phyloP scores from a whole-genome alignment of 2,888 invertebrate genomes.

The Empis livida region DNA sequence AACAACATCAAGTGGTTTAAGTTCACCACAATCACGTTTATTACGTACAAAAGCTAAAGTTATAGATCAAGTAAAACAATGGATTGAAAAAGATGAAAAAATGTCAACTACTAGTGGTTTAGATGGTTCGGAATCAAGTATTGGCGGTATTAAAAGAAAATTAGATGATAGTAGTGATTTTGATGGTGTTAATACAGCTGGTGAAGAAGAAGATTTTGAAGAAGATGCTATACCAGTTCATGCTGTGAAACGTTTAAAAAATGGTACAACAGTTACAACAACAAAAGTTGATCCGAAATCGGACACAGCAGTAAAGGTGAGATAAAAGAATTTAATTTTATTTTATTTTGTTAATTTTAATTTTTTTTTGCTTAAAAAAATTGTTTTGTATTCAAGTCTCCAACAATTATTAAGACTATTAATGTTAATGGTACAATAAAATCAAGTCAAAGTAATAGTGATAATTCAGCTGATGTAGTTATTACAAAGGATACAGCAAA shows the following conservation, averaged over 20 bases:
- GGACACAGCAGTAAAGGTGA: conserved; percentile 17
- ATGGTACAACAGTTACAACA: conserved; percentile 25
- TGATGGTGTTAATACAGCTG: conserved; percentile 36
- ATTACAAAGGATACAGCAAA: conserved; percentile 30
- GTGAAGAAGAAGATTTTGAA: conserved; percentile 45
- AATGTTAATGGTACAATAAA: conserved; percentile 27
- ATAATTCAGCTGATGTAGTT: conserved; percentile 31
- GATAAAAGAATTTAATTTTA: background rate
- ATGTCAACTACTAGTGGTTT: conserved; percentile 17
- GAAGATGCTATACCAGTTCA: conserved; percentile 38
- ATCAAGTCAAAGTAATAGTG: conserved; percentile 33
- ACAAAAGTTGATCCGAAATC: conserved; percentile 28
- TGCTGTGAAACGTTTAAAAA: conserved; percentile 39
- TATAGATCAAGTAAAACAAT: conserved; percentile 69
- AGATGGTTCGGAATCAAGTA: conserved; percentile 12
- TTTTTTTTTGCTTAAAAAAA: background rate
- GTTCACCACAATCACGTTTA: conserved; percentile 37
- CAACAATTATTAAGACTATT: conserved; percentile 16
- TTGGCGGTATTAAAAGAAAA: conserved; percentile 33
- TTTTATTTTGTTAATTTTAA: background rate
- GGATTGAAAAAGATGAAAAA: conserved; percentile 52
- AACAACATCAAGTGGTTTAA: background rate
- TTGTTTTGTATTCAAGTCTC: background rate
- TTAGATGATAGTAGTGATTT: conserved; percentile 40
- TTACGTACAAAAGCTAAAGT: conserved; percentile 54